phyloP scores from a whole-genome alignment of 2,888 invertebrate genomes.

The Orchestes rusci region DNA sequence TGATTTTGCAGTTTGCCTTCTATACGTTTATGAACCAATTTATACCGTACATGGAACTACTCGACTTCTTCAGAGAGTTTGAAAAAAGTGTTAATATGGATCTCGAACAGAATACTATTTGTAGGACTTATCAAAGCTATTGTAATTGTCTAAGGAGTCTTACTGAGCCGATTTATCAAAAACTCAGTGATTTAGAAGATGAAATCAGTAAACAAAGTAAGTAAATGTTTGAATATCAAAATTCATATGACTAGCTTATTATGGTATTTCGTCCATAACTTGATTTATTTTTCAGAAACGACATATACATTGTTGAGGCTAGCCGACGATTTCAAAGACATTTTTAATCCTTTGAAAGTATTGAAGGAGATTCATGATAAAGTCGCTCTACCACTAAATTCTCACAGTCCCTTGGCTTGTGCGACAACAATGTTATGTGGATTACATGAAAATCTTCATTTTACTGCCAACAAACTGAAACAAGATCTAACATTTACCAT shows the following conservation, averaged over 20 bases:
- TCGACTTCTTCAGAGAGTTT: constrained; percentile 37
- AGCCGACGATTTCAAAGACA: constrained; percentile 29
- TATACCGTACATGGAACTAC: constrained; percentile 36
- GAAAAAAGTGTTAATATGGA: constrained; percentile 24
- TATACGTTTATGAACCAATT: constrained; percentile 35
- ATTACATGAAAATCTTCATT: constrained; percentile 34
- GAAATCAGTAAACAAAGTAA: constrained; percentile 37
- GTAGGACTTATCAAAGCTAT: constrained; percentile 38
- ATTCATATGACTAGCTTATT: neutral
- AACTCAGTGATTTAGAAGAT: constrained; percentile 35
- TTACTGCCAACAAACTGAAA: constrained; percentile 33
- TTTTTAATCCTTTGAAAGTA: constrained; percentile 33
- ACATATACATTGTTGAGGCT: constrained; percentile 37
- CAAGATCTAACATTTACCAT: constrained; percentile 38
- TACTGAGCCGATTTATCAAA: constrained; percentile 32
- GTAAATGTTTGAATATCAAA: too few relatives aligned
- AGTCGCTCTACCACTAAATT: constrained; percentile 29
- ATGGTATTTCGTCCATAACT: constrained; percentile 1
- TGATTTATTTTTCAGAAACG: constrained; percentile 32
- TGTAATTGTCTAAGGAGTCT: constrained; percentile 32
- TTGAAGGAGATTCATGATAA: constrained; percentile 34
- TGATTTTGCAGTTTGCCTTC: constrained; percentile 30
- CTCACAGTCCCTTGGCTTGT: constrained; percentile 28
- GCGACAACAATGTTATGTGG: constrained; percentile 33
- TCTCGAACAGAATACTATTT: constrained; percentile 20